Evolutionary conservation across 2,888 invertebrate genomes (phyloP), one percentile per base, ranked within the genome.

Genomic region (Stenolophus ochropezus): DNA sequence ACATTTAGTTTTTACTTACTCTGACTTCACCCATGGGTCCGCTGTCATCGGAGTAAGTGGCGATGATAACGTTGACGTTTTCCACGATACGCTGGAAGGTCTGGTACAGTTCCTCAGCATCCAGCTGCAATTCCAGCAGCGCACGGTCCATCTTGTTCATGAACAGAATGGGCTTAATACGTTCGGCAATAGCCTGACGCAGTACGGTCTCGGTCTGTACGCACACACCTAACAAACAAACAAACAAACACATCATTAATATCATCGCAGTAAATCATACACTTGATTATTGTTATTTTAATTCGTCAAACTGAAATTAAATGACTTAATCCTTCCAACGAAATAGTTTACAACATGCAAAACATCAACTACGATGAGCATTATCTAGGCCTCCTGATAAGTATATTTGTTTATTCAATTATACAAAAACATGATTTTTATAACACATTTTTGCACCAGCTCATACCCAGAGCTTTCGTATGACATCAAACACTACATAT

Each of bases 91-190:
- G 96, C 91, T 98, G 98, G 95, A 99, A 99, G 87, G 97, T 98
- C 91, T 99, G 99, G 91, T 97, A 99, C 81, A 99, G 92, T 89
- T 98, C 98, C 90, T 99, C 99, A 84, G 96, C 94, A 83, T 97
- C 98, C 86, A 99, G 91, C 89, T 99, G 99, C 88, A 99, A 91
- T 90, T 99, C 99, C 49, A 99, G 92, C 83, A 99, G 93, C 85
- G 99, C 99, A 86, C 99, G 96, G 92, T 99, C 99, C 99, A 99
- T 99, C 92, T 99, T 99, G 96, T 99, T 99, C 99, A 99, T 99
- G 95, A 99, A 99, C 87, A 99, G 92, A 86, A 99, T 97, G 81
- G 99, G 99, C 95, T 98, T 99, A 88, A 99, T 99, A 88, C 99
- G 96, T 92, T 99, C 99, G 84, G 98, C 98, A 88, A 99, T 99